Base-by-base conservation (phyloP, 2,888 invertebrate species). In the Polydrusus pterygomalis region DNA sequence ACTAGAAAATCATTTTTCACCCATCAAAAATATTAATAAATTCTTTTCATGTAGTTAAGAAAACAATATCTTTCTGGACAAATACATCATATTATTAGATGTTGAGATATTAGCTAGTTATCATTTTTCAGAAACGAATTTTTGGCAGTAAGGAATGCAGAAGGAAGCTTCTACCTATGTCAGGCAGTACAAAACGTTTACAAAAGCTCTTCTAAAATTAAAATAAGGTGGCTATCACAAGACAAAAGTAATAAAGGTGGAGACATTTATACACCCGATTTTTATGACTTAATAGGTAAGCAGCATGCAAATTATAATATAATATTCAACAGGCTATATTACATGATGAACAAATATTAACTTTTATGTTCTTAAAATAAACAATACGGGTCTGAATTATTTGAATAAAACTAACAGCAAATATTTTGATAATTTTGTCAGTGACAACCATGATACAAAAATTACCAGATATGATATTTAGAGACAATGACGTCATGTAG, bases 171-270 rank as follows among this genome's bases (percentile, higher is more conserved):
- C 88, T 96, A 94, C 87, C 91, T 97, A 74, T 97, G 97, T 86
- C 96, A 97, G 87, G 92, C 96, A 0, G 92, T 95, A 88, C 96
- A 97, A 89, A 97, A 97, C 87, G 95, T 97, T 74, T 96, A 95
- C 88, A 94, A 94, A 85, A 93, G 93, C 63, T 95, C 96, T 40
- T 91, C 93, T 75, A 93, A 93, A 86, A 96, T 97, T 85, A 94
- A 94, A 84, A 97, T 97, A 82, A 93, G 96, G 84, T 97, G 97
- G 97, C 89, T 97, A 67, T 95, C 95, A 0, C 94, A 95, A 85
- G 93, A 94, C 81, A 92, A 92, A 87, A 89, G 47, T 47, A 91
- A 91, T 78, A 88, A 91, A 40, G 88, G 90, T 10, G 92, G 92
- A 1, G 93, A 93, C 87, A 91, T 94, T 1, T 97, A 96, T 88